Evolutionary conservation across 2,113 vertebrate genomes (phyloP), one percentile per base, ranked within the genome.

Genomic region (Cervus canadensis): DNA sequence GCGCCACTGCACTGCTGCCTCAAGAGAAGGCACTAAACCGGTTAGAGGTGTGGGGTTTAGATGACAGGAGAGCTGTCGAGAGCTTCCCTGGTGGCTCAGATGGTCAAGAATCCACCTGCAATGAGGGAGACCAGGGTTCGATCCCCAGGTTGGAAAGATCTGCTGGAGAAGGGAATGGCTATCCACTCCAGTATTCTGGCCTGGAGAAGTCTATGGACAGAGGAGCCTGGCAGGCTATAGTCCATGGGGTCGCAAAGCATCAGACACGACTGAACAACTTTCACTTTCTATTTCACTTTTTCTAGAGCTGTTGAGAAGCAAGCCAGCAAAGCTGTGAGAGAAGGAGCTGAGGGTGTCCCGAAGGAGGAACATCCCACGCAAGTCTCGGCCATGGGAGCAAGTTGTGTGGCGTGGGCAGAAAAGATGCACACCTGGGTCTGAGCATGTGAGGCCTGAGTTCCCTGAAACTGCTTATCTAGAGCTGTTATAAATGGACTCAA

Each of bases 21-120:
- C 40, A 36, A 62, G 81, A 43, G 8, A 36, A 6, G 23, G 21
- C 30, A 1, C 15, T 40, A 56, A 28, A 36, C 17, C 19, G 4
- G 17, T 19, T 10, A 26, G 15, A 57, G 79, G 84, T 13, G 15
- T 33, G 25, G 19, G 15, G 2, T 56, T 81, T 25, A 43, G 40
- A 64, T 26, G 3, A 50, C n/a, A 50, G 17, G n/a, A 43, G n/a
- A 52, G 15, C 17, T 40, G 8, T 2, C n/a, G 28, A 57, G 67
- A 36, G 67, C n/a, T 40, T 40, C 19, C 67, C 67, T 74, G 5
- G 5, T 74, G n/a, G n/a, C n/a, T 40, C 67, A 74, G n/a, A 40
- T 0, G 2, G n/a, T 74, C 19, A 74, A 40, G n/a, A 74, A 74
- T 74, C 10, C 5, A 0, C 67, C 67, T 40, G n/a, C 67, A 12